Conservation (phyloP, 2,797 vertebrate genomes). For the Manis javanica region DNA sequence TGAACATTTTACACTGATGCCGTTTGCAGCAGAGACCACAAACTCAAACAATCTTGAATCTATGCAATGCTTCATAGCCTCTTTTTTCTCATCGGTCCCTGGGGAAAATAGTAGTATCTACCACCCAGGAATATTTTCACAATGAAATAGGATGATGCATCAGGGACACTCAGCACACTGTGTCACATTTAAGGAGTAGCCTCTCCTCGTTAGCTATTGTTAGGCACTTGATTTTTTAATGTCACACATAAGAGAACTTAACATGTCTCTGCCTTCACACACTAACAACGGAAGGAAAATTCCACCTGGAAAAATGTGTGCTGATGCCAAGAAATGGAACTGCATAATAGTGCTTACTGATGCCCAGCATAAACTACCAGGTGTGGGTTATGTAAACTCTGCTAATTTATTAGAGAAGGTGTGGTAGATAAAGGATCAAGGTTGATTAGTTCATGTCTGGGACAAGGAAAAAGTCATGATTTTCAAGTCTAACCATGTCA, state of each 20-base stretch:
- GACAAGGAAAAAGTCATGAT: constrained; percentile 65
- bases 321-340: constrained; percentile 66
- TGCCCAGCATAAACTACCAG: constrained; percentile 47
- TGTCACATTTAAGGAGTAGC: background rate
- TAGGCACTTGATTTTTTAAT: background rate
- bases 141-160: background rate
- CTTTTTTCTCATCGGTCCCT: background rate
- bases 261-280: constrained; percentile 58
- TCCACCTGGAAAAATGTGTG: constrained; percentile 59
- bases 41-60: background rate
- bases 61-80: background rate
- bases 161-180: background rate
- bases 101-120: no score
- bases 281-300: constrained; percentile 74
- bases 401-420: constrained; percentile 48
- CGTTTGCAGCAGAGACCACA: background rate
- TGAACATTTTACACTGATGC: background rate
- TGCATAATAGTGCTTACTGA: constrained; percentile 56
- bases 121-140: background rate
- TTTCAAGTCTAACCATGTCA: constrained; percentile 66
- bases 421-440: constrained; percentile 54
- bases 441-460: constrained; percentile 51
- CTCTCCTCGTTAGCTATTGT: background rate
- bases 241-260: background rate
- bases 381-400: constrained; percentile 71